These are phyloP conservation scores for Pelecanoides urinatrix DNA, from an alignment of 2,113 vertebrate species.

Conservation along the genomic window DNA sequence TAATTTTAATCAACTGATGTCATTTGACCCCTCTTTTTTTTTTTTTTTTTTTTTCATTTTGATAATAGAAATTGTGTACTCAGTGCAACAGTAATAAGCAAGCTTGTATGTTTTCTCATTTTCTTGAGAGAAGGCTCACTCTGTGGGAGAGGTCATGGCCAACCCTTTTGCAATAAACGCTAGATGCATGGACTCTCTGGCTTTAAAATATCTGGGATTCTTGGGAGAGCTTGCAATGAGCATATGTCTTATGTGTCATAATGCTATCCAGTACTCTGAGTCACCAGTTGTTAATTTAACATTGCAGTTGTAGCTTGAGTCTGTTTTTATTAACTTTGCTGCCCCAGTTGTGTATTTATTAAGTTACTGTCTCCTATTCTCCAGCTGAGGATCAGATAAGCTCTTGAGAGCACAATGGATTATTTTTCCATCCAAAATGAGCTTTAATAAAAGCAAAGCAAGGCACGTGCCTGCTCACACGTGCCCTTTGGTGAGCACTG, in stretches of 20 bases:
- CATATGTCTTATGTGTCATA: slow-evolving; percentile 23
- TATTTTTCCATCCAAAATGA: slow-evolving; percentile 8
- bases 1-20: not conserved
- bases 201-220: slow-evolving; percentile 49
- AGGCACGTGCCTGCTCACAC: not conserved
- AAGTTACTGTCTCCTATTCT: not conserved
- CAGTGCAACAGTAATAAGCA: not conserved
- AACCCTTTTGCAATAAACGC: not conserved
- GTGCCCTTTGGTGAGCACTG: not conserved
- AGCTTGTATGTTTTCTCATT: not conserved
- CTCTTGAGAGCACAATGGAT: not conserved
- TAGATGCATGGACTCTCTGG: not conserved
- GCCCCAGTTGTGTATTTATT: not conserved
- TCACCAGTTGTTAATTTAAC: slow-evolving; percentile 44
- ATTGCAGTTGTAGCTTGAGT: not conserved
- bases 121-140: not conserved
- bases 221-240: slow-evolving; percentile 2
- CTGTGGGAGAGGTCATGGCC: not conserved
- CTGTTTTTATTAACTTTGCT: slow-evolving; percentile 28
- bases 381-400: slow-evolving; percentile 24
- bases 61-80: not conserved
- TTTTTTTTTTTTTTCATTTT: not conserved
- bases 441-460: slow-evolving; percentile 30
- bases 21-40: not conserved
- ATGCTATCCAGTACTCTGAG: slow-evolving; percentile 32